A percentile compares a stretch with the other conserved stretches of the same genome.
phyloP scores from a whole-genome alignment of 2,113 vertebrate genomes.

The Podarcis raffonei region DNA sequence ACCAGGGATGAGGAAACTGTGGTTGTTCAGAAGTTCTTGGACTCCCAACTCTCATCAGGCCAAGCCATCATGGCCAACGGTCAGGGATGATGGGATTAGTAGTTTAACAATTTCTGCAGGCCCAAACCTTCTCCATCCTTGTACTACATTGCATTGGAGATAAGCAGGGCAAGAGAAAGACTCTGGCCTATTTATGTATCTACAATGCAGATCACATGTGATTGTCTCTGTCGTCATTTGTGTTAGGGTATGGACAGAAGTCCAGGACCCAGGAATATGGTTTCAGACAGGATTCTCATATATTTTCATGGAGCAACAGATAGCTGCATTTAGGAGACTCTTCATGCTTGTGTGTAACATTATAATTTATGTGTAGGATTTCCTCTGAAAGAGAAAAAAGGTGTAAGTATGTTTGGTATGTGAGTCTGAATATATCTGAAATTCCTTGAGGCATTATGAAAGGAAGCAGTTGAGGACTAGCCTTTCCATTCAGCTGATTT shows the following conservation, averaged over 20 bases:
- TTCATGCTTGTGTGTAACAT: neutral
- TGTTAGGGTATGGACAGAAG: neutral
- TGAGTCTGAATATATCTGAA: neutral
- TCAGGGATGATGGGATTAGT: too few relatives aligned
- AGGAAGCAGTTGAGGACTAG: constrained; percentile 10
- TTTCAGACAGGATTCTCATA: neutral
- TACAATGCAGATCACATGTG: neutral
- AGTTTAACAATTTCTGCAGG: too few relatives aligned
- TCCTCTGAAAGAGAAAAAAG: neutral
- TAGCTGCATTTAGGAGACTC: neutral
- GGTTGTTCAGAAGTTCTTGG: too few relatives aligned
- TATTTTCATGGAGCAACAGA: neutral
- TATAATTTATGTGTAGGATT: neutral
- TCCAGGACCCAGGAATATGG: neutral
- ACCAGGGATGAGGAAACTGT: too few relatives aligned
- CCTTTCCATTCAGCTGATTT: neutral
- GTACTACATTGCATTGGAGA: neutral
- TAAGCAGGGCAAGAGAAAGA: neutral
- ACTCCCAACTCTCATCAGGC: too few relatives aligned
- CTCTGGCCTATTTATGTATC: neutral
- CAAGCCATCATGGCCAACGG: too few relatives aligned
- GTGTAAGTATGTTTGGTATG: neutral
- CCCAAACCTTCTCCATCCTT: too few relatives aligned
- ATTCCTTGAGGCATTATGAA: neutral
- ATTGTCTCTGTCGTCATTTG: neutral